Base-by-base conservation (phyloP, 2,888 invertebrate species). In the Julus scandinavius region DNA sequence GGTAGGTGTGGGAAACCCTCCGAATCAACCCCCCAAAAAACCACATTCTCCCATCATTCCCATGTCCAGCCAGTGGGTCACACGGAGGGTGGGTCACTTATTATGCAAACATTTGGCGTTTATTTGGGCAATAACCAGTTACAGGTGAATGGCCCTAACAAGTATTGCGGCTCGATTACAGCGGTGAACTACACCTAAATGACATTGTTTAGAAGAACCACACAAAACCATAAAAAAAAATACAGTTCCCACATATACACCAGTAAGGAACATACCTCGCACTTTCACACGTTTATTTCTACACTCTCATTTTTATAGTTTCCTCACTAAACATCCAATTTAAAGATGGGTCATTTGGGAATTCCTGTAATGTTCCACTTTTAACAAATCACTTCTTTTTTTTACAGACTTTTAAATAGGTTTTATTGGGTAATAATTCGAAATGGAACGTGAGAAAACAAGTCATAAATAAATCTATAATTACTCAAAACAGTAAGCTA, bases 91-190 rank as follows among this genome's bases (percentile, higher is more conserved):
- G 58, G 58, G 58, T 58, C 58, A 58, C 15, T 58, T 58, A 58
- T 58, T 58, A 58, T 58, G 58, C 58, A 58, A 58, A 58, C 58
- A 58, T 49, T 49, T 6, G 49, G 49, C 49, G 49, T 49, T 49
- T 49, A 58, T 58, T 58, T 58, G 58, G 58, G 58, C 58, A 58
- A 58, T 58, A 58, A 58, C 58, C 58, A 58, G 58, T 58, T 58
- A 15, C 58, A 58, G 58, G 58, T 58, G 58, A 58, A 58, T 58
- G 58, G 58, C 58, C 58, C 58, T 58, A 58, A 15, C 4, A 17
- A 11, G 15, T 58, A 17, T 58, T 58, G 3, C 15, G 58, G 58
- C 58, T 15, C 15, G 58, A 11, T 58, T 58, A 15, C 11, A 15
- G 58, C 58, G 58, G 15, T 15, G 15, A 58, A 58, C 58, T 58